These are phyloP conservation scores for Neelides folsomi DNA, from an alignment of 2,888 invertebrate genomes.

Conservation along the genomic window DNA sequence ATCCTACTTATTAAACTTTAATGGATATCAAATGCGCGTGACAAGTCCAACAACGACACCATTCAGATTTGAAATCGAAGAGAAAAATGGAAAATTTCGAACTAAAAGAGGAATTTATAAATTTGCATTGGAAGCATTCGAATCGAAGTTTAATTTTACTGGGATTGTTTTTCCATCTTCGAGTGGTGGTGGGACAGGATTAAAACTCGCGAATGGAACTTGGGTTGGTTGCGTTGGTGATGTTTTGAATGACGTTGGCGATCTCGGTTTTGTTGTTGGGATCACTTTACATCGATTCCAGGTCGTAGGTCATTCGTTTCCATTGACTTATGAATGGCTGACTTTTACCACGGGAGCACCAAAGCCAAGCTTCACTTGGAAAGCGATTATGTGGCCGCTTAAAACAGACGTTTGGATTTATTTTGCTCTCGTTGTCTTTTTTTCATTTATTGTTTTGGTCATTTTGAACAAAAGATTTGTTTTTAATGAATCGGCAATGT, in stretches of 20 bases:
- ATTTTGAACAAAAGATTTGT: no score
- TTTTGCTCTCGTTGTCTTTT: background rate
- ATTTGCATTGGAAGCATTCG: slow-evolving; percentile 13
- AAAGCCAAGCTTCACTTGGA: slow-evolving; percentile 15
- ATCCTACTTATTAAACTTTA: no score
- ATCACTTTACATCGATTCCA: slow-evolving; percentile 10
- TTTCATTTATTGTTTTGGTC: no score
- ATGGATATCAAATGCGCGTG: no score
- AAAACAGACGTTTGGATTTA: slow-evolving; percentile 13
- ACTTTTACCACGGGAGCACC: slow-evolving; percentile 22
- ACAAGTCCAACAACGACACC: no score
- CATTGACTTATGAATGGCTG: slow-evolving; percentile 23
- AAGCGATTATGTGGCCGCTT: slow-evolving; percentile 18
- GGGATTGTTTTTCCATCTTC: slow-evolving; percentile 17
- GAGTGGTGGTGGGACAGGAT: slow-evolving; percentile 22
- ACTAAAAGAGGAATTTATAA: slow-evolving; percentile 21
- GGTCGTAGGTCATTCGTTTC: slow-evolving; percentile 17
- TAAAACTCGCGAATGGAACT: slow-evolving; percentile 8
- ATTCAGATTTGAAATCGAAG: background rate
- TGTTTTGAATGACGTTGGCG: slow-evolving; percentile 13
- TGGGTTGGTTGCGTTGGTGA: slow-evolving; percentile 26
- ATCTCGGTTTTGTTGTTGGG: slow-evolving; percentile 22
- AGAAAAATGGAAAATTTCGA: slow-evolving; percentile 7
- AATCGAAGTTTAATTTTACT: slow-evolving; percentile 16
- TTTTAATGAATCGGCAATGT: no score